Percentiles rank a stretch among this genome's conserved stretches.
phyloP scores from a whole-genome alignment of 2,888 invertebrate genomes.

The Drosophila yooni region DNA sequence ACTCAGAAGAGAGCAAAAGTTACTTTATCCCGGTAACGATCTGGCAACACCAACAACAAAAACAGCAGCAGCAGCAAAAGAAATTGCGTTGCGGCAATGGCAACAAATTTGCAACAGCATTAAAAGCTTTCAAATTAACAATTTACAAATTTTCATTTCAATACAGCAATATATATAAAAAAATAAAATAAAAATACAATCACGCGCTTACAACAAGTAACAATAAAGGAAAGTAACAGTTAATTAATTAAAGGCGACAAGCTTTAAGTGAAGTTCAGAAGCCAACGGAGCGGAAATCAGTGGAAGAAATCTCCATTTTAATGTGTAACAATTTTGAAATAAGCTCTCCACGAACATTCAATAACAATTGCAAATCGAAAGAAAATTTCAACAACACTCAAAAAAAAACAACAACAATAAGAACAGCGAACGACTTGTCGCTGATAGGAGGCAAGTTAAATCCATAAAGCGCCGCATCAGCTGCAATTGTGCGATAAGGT shows the following conservation, averaged over 20 bases:
- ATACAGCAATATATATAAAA: conserved; percentile 7
- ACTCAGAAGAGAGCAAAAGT: conserved; percentile 51
- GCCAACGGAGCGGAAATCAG: conserved; percentile 16
- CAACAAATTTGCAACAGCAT: conserved; percentile 63
- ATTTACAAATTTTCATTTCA: conserved; percentile 15
- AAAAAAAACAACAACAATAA: conserved; percentile 43
- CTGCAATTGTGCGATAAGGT: conserved; percentile 77
- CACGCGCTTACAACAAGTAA: background rate
- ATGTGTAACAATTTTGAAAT: conserved; percentile 50
- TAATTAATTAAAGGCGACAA: conserved; percentile 10
- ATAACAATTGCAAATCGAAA: conserved; percentile 30
- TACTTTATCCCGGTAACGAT: conserved; percentile 70
- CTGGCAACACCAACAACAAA: conserved; percentile 76
- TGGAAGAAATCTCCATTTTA: conserved; percentile 33
- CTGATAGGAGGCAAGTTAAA: conserved; percentile 53
- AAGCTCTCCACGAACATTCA: conserved; percentile 19
- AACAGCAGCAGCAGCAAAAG: conserved; percentile 56
- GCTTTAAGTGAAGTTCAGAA: conserved; percentile 23
- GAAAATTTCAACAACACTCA: conserved; percentile 30
- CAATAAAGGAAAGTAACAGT: background rate
- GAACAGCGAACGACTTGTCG: conserved; percentile 50
- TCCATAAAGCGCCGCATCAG: conserved; percentile 65
- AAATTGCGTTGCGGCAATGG: conserved; percentile 73
- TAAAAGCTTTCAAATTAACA: conserved; percentile 34
- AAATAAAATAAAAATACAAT: conserved; percentile 4